phyloP scores from a whole-genome alignment of 1,140 invertebrate species.

The Zaprionus ghesquierei region DNA sequence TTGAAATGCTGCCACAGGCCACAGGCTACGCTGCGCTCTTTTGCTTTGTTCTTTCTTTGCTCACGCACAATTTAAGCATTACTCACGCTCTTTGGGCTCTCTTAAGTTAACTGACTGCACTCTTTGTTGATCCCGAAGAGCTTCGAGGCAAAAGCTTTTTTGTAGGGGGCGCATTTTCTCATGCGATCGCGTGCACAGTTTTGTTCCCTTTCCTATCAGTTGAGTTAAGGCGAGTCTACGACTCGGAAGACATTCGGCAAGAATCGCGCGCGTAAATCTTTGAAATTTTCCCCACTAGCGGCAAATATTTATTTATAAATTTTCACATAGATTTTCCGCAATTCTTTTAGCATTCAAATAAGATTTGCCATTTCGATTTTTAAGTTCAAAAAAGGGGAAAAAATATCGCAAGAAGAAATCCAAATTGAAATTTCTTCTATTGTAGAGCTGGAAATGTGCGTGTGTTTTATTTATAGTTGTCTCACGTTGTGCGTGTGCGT shows the following conservation, averaged over 20 bases:
- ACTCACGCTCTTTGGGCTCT: constrained; percentile 11
- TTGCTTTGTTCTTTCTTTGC: background rate
- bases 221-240: constrained; percentile 48
- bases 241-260: constrained; percentile 33
- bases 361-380: constrained; percentile 48
- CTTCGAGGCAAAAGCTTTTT: constrained; percentile 26
- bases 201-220: constrained; percentile 71
- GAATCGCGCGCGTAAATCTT: constrained; percentile 37
- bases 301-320: constrained; percentile 66
- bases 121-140: constrained; percentile 13
- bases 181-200: constrained; percentile 36
- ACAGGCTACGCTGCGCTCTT: background rate
- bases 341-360: constrained; percentile 30
- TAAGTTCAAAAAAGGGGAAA: constrained; percentile 11
- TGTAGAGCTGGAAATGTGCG: constrained; percentile 53
- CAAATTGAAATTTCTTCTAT: constrained; percentile 3
- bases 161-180: constrained; percentile 38
- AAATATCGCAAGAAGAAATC: background rate
- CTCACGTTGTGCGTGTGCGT: constrained; percentile 14
- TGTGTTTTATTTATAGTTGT: constrained; percentile 63
- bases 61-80: background rate
- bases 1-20: constrained; percentile 27
- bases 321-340: constrained; percentile 35
- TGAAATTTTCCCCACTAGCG: constrained; percentile 2
- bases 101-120: constrained; percentile 7